Evolutionary conservation across 1,140 invertebrate genomes (phyloP).

Genomic region (Carposina sasakii): DNA sequence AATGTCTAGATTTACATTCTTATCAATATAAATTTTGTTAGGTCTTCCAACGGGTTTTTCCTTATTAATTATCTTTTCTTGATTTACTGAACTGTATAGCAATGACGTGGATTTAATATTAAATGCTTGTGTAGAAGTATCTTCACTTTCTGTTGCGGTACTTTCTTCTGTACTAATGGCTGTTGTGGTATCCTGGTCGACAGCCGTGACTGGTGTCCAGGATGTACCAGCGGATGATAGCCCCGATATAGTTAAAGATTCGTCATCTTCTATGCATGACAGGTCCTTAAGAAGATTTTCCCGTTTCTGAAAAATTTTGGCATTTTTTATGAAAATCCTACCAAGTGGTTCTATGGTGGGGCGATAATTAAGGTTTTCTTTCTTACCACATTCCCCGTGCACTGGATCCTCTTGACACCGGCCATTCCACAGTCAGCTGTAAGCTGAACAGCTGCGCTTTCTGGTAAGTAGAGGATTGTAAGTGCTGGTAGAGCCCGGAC

Average conservation of each 20-base stretch:
- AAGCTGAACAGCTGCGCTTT: slow-evolving; percentile 86
- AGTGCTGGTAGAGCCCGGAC: slow-evolving; percentile 79
- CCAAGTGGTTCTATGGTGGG: no score
- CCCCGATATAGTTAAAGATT: slow-evolving; percentile 28
- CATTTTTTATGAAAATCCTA: no score
- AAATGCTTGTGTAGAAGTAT: slow-evolving; percentile 17
- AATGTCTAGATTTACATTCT: slow-evolving; percentile 37
- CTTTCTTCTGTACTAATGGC: slow-evolving; percentile 43
- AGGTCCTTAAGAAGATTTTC: slow-evolving; percentile 61
- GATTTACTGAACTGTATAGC: background rate
- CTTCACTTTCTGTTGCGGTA: slow-evolving; percentile 39
- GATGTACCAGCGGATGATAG: slow-evolving; percentile 18
- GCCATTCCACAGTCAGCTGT: slow-evolving; percentile 92
- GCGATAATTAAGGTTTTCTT: no score
- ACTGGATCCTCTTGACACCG: slow-evolving; percentile 82
- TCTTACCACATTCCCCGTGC: slow-evolving; percentile 80
- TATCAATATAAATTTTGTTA: slow-evolving; percentile 28
- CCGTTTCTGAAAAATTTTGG: no score
- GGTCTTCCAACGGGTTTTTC: slow-evolving; percentile 21
- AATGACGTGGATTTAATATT: background rate
- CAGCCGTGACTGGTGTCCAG: slow-evolving; percentile 36
- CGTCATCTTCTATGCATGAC: slow-evolving; percentile 58
- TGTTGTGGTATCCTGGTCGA: slow-evolving; percentile 40
- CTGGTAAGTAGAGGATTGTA: slow-evolving; percentile 80
- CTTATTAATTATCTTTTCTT: slow-evolving; percentile 23